These are phyloP conservation scores for Phaenicophaeus curvirostris DNA, from an alignment of 2,797 vertebrate genomes.

Conservation along the genomic window DNA sequence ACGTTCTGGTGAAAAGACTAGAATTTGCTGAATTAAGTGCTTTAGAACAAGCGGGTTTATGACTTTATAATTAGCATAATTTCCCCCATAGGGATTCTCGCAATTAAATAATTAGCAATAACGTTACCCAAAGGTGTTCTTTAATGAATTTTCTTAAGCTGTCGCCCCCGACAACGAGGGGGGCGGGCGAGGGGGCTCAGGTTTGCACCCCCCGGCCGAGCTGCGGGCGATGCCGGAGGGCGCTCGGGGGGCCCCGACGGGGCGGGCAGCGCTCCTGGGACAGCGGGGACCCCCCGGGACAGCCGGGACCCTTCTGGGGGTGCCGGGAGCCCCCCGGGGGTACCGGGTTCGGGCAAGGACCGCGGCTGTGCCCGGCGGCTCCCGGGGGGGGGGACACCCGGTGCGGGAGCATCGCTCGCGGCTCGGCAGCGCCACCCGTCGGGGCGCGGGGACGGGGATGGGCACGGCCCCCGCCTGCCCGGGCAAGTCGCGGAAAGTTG, in stretches of 20 bases:
- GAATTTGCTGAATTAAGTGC: slow-evolving; percentile 75
- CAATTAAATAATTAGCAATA: slow-evolving; percentile 82
- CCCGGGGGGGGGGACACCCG: too few relatives aligned
- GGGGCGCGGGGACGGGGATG: slow-evolving; percentile 68
- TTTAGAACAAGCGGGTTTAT: slow-evolving; percentile 75
- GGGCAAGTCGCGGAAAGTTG: background rate
- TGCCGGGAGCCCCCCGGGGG: too few relatives aligned
- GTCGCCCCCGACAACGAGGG: background rate
- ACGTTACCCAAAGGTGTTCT: slow-evolving; percentile 73
- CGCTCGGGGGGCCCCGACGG: background rate
- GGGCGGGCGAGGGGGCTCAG: background rate
- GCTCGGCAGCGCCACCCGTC: slow-evolving; percentile 95
- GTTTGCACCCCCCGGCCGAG: background rate
- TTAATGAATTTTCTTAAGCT: slow-evolving; percentile 67
- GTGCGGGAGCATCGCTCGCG: slow-evolving; percentile 1
- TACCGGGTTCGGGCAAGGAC: background rate
- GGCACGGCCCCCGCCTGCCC: background rate
- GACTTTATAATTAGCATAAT: slow-evolving; percentile 77
- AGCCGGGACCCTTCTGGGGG: too few relatives aligned
- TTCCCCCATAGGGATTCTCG: slow-evolving; percentile 73
- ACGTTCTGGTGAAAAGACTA: slow-evolving; percentile 9
- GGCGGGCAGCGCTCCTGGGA: background rate
- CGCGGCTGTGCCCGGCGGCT: too few relatives aligned
- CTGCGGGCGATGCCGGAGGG: too few relatives aligned
- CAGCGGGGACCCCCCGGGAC: too few relatives aligned